Percentiles rank a stretch among this genome's conserved stretches.
Evolutionary conservation across 2,797 vertebrate species (phyloP).

Genomic region (Darevskia nairensis): DNA sequence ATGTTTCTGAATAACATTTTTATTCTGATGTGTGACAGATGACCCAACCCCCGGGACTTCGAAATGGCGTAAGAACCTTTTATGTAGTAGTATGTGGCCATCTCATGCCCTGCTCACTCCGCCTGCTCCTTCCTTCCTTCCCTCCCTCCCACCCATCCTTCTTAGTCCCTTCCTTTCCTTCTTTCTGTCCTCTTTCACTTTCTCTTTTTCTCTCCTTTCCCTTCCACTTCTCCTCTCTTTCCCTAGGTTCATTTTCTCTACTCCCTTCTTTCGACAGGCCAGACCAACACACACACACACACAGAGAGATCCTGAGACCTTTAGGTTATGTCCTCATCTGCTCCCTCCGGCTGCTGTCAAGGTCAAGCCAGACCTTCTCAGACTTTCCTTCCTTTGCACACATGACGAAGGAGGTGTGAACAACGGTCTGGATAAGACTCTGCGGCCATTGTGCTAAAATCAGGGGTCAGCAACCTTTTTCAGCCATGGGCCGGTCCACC

Average conservation of each 20-base stretch:
- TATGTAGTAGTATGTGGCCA: slow-evolving; percentile 68
- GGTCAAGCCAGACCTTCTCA: neutral
- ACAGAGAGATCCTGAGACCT: too few relatives aligned
- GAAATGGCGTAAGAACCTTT: slow-evolving; percentile 85
- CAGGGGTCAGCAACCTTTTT: too few relatives aligned
- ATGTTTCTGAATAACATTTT: slow-evolving; percentile 81
- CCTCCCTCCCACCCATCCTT: neutral
- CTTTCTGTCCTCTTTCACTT: neutral
- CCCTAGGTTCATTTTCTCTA: neutral
- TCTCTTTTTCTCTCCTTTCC: neutral
- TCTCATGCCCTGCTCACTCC: slow-evolving; percentile 56
- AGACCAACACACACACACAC: neutral
- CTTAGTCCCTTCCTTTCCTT: neutral
- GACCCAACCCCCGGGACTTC: slow-evolving; percentile 84
- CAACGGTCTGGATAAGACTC: neutral
- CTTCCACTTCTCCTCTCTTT: neutral
- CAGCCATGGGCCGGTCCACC: too few relatives aligned
- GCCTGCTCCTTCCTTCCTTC: neutral
- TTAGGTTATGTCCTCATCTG: neutral
- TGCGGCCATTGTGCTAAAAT: too few relatives aligned
- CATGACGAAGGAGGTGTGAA: neutral
- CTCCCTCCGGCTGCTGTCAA: neutral
- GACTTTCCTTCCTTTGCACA: too few relatives aligned
- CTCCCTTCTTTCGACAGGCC: neutral
- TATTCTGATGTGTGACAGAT: slow-evolving; percentile 86